Conservation (phyloP, 64 coral and sea anemone genomes). For the Exaiptasia diaphana region DNA sequence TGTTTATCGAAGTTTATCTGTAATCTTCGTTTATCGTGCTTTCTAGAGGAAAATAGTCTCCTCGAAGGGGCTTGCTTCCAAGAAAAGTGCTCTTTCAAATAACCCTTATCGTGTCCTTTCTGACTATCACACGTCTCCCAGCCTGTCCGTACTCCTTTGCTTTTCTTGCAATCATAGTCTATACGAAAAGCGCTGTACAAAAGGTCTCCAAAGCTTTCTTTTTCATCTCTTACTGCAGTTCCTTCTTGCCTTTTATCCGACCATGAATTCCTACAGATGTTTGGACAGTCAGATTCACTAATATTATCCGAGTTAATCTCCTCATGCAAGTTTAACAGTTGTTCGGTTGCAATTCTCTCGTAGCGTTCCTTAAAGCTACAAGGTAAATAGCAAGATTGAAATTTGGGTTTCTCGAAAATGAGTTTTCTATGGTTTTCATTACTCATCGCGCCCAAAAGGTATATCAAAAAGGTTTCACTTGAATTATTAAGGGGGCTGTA, state of each 20-base stretch:
- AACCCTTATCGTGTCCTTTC: neutral
- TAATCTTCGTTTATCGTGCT: neutral
- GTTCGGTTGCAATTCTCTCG: constrained; percentile 11
- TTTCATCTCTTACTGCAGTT: neutral
- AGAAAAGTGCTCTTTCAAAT: neutral
- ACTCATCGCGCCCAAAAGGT: too few species aligned
- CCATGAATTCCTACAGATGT: too few species aligned
- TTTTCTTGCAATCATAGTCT: constrained; percentile 13
- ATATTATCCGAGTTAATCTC: neutral
- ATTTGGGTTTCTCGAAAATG: neutral
- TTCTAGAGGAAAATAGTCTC: neutral
- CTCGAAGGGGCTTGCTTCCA: neutral
- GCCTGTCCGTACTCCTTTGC: neutral
- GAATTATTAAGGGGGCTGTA: neutral
- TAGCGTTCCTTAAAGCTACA: constrained; percentile 37
- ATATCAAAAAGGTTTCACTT: too few species aligned
- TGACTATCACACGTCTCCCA: neutral
- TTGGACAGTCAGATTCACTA: neutral
- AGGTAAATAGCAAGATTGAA: neutral
- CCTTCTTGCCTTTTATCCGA: neutral
- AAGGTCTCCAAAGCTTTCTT: neutral
- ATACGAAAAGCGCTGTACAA: constrained; percentile 15
- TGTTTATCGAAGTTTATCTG: neutral
- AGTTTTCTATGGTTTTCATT: too few species aligned
- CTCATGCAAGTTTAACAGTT: constrained; percentile 17